Conservation (phyloP, 2,797 vertebrate species). For the Danio albolineatus region DNA sequence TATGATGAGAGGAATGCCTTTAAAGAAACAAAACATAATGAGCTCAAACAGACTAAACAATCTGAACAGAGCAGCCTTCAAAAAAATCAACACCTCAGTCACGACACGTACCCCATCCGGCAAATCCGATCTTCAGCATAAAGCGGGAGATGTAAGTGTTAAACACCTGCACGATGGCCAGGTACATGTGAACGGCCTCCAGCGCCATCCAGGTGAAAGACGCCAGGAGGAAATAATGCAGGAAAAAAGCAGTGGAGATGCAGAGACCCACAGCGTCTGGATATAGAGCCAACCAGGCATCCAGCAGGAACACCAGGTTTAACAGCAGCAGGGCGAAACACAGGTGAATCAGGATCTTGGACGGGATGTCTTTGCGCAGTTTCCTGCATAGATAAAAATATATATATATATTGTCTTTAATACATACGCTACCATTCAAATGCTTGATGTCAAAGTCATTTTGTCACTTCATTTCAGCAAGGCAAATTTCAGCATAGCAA, state of each 20-base stretch:
- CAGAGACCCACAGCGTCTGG: constrained; percentile 80
- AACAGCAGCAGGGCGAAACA: constrained; percentile 90
- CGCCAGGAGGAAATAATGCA: constrained; percentile 96
- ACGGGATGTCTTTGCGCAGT: constrained; percentile 92
- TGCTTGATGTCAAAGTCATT: neutral
- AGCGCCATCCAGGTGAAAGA: constrained; percentile 98
- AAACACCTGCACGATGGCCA: constrained; percentile 96
- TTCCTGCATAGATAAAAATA: constrained; percentile 77
- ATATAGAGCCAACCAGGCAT: constrained; percentile 91
- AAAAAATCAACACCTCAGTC: neutral
- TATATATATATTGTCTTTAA: neutral
- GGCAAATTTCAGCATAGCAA: neutral
- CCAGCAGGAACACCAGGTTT: constrained; percentile 91
- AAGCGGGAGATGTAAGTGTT: constrained; percentile 89
- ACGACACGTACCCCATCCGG: constrained; percentile 86
- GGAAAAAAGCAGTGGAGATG: constrained; percentile 92
- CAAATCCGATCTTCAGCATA: constrained; percentile 92
- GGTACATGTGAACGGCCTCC: constrained; percentile 97
- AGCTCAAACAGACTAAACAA: neutral
- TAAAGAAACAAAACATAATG: neutral
- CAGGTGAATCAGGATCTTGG: constrained; percentile 95
- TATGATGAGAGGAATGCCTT: constrained; percentile 83
- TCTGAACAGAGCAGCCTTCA: neutral
- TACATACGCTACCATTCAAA: neutral
- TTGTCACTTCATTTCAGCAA: neutral